These are phyloP conservation scores for Acrocephalus arundinaceus DNA, from an alignment of 2,113 vertebrate genomes.

Conservation along the genomic window DNA sequence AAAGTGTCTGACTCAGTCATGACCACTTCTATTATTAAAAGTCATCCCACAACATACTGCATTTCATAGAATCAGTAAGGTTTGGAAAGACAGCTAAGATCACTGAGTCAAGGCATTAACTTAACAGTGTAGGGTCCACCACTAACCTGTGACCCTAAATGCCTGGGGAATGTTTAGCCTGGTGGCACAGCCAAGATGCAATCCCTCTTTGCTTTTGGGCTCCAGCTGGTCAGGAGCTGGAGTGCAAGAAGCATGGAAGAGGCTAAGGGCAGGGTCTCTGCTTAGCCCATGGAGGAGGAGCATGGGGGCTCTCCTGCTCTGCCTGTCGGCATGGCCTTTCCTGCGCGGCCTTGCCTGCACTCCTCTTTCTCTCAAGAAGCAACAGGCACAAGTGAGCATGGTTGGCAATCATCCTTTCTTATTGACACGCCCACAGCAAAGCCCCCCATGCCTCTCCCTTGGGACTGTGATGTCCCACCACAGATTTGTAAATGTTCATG, in stretches of 20 bases:
- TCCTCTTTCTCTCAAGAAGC: background rate
- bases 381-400: background rate
- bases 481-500: background rate
- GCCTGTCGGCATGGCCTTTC: fast-evolving
- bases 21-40: background rate
- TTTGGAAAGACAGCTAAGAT: background rate
- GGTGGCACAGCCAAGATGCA: background rate
- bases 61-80: background rate
- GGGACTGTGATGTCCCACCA: background rate
- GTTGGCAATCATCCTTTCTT: background rate
- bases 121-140: background rate
- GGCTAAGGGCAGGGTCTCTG: too few relatives aligned
- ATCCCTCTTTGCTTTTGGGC: background rate
- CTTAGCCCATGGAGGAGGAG: background rate
- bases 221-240: background rate
- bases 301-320: background rate
- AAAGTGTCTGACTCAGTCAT: too few relatives aligned
- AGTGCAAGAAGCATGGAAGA: background rate
- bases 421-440: background rate
- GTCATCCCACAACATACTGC: too few relatives aligned
- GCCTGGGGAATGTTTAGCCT: background rate
- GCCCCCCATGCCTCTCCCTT: fast-evolving
- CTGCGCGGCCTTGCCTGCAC: background rate
- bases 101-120: background rate
- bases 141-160: background rate